Percentiles rank a stretch among this genome's conserved stretches.
Evolutionary conservation across 2,797 vertebrate genomes (phyloP).

Genomic region (Schizopygopsis pylzovi): DNA sequence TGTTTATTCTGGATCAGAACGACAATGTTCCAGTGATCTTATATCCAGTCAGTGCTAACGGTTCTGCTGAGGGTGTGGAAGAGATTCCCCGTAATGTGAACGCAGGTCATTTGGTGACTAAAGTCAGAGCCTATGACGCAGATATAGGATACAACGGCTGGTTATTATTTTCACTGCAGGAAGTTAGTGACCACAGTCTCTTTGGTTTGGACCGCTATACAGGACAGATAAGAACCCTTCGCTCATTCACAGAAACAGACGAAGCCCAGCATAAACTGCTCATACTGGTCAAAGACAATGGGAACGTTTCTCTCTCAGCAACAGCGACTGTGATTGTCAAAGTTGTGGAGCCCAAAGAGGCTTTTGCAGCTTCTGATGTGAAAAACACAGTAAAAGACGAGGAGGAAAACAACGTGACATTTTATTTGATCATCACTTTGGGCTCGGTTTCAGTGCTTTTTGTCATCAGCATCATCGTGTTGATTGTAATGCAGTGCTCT

Average conservation of each 20-base stretch:
- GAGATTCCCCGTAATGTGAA: conserved; percentile 36
- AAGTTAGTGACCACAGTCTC: conserved; percentile 52
- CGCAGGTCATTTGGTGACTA: conserved; percentile 57
- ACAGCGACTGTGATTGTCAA: conserved; percentile 53
- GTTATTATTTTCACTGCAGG: conserved; percentile 50
- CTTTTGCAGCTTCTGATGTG: no score
- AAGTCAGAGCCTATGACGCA: conserved; percentile 54
- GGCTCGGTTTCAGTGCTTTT: conserved; percentile 59
- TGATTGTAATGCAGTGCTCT: conserved; percentile 56
- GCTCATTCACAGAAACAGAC: conserved; percentile 60
- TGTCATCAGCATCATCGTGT: conserved; percentile 54
- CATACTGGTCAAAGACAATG: no score
- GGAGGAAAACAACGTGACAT: no score
- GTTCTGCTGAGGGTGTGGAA: conserved; percentile 43
- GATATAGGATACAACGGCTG: conserved; percentile 57
- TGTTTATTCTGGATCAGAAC: conserved; percentile 74
- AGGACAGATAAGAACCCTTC: conserved; percentile 61
- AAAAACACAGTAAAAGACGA: no score
- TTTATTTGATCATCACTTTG: conserved; percentile 28
- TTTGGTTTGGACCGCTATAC: conserved; percentile 56
- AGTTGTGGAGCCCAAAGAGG: conserved; percentile 35
- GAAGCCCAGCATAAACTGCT: conserved; percentile 47
- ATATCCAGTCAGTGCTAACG: conserved; percentile 50
- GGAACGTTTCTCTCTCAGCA: no score
- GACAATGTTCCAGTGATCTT: conserved; percentile 67